Base-by-base conservation (phyloP, 1,140 invertebrate species). In the Eufriesea mexicana region DNA sequence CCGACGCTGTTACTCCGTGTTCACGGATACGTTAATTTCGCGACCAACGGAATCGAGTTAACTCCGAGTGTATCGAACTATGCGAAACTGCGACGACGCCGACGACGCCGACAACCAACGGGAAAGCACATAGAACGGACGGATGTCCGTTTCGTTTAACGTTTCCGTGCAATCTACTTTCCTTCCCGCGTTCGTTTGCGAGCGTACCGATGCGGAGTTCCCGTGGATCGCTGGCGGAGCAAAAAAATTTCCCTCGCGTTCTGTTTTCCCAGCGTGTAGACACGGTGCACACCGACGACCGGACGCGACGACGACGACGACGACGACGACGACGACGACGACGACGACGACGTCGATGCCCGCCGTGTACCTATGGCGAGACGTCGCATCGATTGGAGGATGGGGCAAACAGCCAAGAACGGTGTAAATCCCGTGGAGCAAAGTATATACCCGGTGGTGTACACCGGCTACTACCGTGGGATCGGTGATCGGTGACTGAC, bases 401-500 rank as follows among this genome's bases (percentile, higher is more conserved):
- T 66, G 67, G 57, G 77, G 28, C 45, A 62, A 61, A 67, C 51
- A 70, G 71, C 62, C 62, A 68, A 81, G 71, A n/a, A 75, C 82
- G 70, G 83, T 84, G 83, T 84, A 84, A 84, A 84, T 84, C 78
- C 71, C 23, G 7, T 18, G 70, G 55, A 84, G 64, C 61, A 68
- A 74, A 81, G 71, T 81, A 35, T 35, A 35, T 35, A 84, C 77
- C 68, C 42, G 47, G 45, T 59, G 49, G 25, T 79, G 68, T 73
- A 75, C 25, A 75, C 18, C 55, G 61, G 83, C 70, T 78, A 78
- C 70, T 78, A 78, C n/a, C 82, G 68, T 51, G 61, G 79, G 80
- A 86, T 90, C 80, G 89, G 85, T 85, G 89, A 90, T 90, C 85
- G 85, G 83, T 87, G 85, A 89, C 83, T 86, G 87, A 88, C 79